Conservation (phyloP, 2,797 vertebrate genomes). For the Mallotus villosus region DNA sequence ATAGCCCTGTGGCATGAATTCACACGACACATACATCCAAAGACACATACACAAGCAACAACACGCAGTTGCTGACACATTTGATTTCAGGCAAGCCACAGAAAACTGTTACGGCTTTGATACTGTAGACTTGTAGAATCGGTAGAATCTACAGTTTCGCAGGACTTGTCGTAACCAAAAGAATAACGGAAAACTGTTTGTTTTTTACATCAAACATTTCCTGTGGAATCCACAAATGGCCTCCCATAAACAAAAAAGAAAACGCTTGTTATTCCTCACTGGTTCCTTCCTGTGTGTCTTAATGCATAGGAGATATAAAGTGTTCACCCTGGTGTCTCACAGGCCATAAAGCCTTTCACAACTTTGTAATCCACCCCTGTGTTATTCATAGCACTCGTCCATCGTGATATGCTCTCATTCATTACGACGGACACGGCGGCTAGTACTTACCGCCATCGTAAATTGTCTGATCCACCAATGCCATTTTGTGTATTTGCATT, state of each 20-base stretch:
- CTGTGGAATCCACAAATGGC: not conserved
- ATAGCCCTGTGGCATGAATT: conserved; percentile 1
- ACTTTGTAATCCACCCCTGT: conserved; percentile 10
- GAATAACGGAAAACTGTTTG: no score
- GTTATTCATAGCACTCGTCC: conserved; percentile 18
- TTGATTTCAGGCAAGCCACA: not conserved
- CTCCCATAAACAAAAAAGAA: not conserved
- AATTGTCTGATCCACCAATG: conserved; percentile 8
- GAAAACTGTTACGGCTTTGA: not conserved
- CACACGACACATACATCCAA: not conserved
- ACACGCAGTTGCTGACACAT: conserved; percentile 20
- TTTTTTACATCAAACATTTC: not conserved
- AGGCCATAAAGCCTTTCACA: conserved; percentile 15
- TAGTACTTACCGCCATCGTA: not conserved
- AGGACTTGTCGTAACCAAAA: no score
- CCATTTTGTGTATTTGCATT: conserved; percentile 2
- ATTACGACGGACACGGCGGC: not conserved
- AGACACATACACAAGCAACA: conserved; percentile 4
- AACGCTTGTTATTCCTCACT: not conserved
- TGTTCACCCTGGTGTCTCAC: conserved; percentile 19
- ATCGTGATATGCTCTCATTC: conserved; percentile 6
- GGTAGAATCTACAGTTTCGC: not conserved
- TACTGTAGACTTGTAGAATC: not conserved
- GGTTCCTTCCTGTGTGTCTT: conserved; percentile 6
- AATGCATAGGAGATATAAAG: conserved; percentile 15